These are phyloP conservation scores for Apostichopus californicus DNA, from an alignment of 35 echinoderm and acorn worm genomes.

Conservation along the genomic window DNA sequence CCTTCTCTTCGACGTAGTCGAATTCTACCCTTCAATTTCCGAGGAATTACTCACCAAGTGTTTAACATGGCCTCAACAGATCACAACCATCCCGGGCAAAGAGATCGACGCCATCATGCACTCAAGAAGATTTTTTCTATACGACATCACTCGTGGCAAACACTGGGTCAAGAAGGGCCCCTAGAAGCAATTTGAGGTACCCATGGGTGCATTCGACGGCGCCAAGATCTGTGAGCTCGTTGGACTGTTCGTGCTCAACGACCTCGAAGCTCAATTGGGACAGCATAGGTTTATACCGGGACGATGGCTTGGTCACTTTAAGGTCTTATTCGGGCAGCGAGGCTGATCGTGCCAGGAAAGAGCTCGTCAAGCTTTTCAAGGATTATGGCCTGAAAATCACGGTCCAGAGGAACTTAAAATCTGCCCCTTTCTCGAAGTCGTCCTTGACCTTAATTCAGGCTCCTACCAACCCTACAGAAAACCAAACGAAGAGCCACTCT, in stretches of 20 bases:
- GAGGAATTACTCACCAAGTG: slow-evolving; percentile 45
- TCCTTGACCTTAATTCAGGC: background rate
- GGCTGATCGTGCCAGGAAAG: background rate
- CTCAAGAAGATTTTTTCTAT: slow-evolving; percentile 49
- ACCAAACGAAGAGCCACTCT: background rate
- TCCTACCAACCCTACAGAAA: background rate
- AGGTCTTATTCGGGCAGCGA: background rate
- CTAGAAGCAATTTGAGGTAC: slow-evolving; percentile 15
- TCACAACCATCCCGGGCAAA: background rate
- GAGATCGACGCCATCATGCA: slow-evolving; percentile 45
- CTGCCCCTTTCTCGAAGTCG: background rate
- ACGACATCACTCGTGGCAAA: slow-evolving; percentile 1
- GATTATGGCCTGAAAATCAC: background rate
- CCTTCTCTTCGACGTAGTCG: slow-evolving; percentile 56
- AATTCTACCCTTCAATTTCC: slow-evolving; percentile 60
- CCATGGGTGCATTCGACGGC: slow-evolving; percentile 33
- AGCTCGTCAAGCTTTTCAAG: background rate
- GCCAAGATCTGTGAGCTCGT: slow-evolving; percentile 9
- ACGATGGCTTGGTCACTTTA: too few species aligned
- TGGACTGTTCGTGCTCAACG: background rate
- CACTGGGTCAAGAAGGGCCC: slow-evolving; percentile 37
- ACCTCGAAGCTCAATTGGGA: too few species aligned
- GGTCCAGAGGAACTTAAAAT: background rate
- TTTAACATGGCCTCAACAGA: slow-evolving; percentile 20
- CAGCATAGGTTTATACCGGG: too few species aligned